Conservation (phyloP, 2,113 vertebrate species). For the Erinaceus europaeus region DNA sequence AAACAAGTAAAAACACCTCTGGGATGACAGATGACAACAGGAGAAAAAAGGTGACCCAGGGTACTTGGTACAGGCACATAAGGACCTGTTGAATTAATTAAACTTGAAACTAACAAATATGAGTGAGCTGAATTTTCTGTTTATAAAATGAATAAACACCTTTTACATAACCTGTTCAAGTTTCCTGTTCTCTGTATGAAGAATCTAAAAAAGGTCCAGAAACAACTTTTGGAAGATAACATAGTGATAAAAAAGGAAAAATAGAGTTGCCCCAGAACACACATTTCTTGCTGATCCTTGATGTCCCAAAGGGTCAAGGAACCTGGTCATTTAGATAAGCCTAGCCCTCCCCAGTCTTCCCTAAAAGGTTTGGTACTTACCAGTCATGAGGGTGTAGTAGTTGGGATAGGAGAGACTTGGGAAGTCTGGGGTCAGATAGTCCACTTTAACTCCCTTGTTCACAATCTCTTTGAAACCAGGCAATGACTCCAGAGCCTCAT, state of each 20-base stretch:
- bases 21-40: neutral
- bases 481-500: conserved; percentile 83
- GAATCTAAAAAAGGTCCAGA: neutral
- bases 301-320: neutral
- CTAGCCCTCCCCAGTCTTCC: rapidly evolving
- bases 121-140: neutral
- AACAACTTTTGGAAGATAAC: neutral
- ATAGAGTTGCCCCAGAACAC: neutral
- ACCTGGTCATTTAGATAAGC: neutral
- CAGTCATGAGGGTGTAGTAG: conserved; percentile 96
- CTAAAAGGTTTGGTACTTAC: conserved; percentile 77
- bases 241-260: rapidly evolving
- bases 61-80: rapidly evolving
- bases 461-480: conserved; percentile 89
- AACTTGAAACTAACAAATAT: neutral
- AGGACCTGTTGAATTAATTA: neutral
- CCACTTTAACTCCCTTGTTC: conserved; percentile 90
- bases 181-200: neutral
- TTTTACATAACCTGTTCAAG: neutral
- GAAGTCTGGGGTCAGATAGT: conserved; percentile 95
- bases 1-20: neutral
- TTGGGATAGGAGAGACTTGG: conserved; percentile 95
- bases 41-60: neutral
- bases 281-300: neutral
- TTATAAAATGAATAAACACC: neutral